These are phyloP conservation scores for Hormaphis cornu DNA, from an alignment of 1,140 invertebrate genomes.

Conservation along the genomic window DNA sequence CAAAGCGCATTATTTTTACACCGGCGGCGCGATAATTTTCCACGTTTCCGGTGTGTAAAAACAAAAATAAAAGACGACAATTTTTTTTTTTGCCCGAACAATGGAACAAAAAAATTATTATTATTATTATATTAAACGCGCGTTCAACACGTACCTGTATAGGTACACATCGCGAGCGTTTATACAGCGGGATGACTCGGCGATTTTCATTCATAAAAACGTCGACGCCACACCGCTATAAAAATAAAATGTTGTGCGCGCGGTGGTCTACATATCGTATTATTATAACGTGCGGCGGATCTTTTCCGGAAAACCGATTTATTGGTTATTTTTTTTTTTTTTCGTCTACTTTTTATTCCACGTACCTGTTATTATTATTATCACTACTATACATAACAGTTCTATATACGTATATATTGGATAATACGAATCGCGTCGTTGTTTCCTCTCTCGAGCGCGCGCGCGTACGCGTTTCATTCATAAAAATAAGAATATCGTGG, in stretches of 20 bases:
- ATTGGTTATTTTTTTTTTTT: not conserved
- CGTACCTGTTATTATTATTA: not conserved
- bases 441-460: not conserved
- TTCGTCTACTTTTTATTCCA: not conserved
- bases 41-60: slow-evolving; percentile 27
- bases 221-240: slow-evolving; percentile 1
- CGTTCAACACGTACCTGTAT: not conserved
- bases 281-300: not conserved
- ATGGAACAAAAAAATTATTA: not conserved
- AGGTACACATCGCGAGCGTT: slow-evolving; percentile 7
- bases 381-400: not conserved
- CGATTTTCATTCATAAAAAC: slow-evolving; percentile 30
- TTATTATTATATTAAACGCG: not conserved
- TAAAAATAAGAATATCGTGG: slow-evolving; percentile 30
- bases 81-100: not conserved
- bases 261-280: not conserved
- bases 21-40: not conserved
- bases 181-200: slow-evolving; percentile 22
- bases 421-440: not conserved
- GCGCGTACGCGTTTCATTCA: slow-evolving; percentile 18
- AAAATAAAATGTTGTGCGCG: no score
- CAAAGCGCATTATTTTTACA: not conserved
- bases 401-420: not conserved
- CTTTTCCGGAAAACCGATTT: not conserved
- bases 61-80: slow-evolving; percentile 24